These are phyloP conservation scores for Poeciliopsis prolifica DNA, from an alignment of 2,113 vertebrate species.

Conservation along the genomic window DNA sequence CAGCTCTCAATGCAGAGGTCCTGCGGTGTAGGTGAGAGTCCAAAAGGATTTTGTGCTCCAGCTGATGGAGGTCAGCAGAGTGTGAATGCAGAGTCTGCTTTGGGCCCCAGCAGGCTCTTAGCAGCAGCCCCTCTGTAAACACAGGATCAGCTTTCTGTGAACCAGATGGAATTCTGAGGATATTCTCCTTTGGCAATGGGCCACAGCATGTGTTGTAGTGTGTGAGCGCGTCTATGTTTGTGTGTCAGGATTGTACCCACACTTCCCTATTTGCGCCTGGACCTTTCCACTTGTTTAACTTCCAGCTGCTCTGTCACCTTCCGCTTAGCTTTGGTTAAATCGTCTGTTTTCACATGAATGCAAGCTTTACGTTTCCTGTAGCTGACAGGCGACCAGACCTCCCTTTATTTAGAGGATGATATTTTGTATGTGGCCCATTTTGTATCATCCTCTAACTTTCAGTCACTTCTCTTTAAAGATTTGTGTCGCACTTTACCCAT, in stretches of 20 bases:
- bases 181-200: conserved; percentile 38
- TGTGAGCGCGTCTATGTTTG: background rate
- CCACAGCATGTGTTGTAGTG: conserved; percentile 17
- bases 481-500: background rate
- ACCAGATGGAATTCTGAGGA: conserved; percentile 43
- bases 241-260: background rate
- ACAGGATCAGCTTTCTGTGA: conserved; percentile 43
- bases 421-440: conserved; percentile 9
- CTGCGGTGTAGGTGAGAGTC: conserved; percentile 30
- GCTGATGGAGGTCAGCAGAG: conserved; percentile 53
- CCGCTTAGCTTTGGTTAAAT: conserved; percentile 46
- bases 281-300: conserved; percentile 42
- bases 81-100: conserved; percentile 45
- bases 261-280: background rate
- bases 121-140: conserved; percentile 26
- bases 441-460: conserved; percentile 1
- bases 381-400: conserved; percentile 14
- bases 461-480: conserved; percentile 6
- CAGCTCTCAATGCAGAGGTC: conserved; percentile 16
- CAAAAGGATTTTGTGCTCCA: conserved; percentile 16
- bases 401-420: background rate
- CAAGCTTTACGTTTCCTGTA: conserved; percentile 42
- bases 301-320: conserved; percentile 18
- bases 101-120: conserved; percentile 38
- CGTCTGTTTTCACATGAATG: conserved; percentile 27